A percentile compares a stretch with the other conserved stretches of the same genome.
These are phyloP conservation scores for Marmota monax DNA, from an alignment of 2,113 vertebrate species.

Conservation along the genomic window DNA sequence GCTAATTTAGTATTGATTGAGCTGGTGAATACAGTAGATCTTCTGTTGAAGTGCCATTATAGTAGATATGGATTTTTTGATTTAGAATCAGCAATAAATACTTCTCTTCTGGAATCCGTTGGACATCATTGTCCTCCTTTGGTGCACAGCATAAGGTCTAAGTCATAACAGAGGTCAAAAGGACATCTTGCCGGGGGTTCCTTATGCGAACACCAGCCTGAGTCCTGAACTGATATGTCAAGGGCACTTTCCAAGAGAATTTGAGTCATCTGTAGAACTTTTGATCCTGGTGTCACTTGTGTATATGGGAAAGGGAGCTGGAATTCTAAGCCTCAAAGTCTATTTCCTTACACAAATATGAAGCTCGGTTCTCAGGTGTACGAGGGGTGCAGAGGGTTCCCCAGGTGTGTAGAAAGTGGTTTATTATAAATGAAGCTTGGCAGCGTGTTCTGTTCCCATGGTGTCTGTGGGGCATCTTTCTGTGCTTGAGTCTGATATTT, in stretches of 20 bases:
- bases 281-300: background rate
- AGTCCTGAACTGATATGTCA: conserved; percentile 34
- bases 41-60: conserved; percentile 70
- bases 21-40: conserved; percentile 80
- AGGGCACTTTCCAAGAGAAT: conserved; percentile 47
- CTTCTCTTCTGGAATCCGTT: conserved; percentile 35
- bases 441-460: too few relatives aligned
- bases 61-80: conserved; percentile 68
- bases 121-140: conserved; percentile 42
- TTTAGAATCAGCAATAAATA: conserved; percentile 76
- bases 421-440: background rate
- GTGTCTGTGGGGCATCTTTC: background rate
- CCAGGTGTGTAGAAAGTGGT: background rate
- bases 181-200: conserved; percentile 32
- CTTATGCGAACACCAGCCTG: background rate
- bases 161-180: conserved; percentile 70
- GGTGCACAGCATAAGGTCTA: background rate
- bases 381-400: too few relatives aligned
- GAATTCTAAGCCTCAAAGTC: background rate
- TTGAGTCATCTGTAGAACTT: background rate
- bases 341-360: background rate
- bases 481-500: background rate
- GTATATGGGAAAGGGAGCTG: background rate
- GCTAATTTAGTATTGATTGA: conserved; percentile 80
- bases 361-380: background rate